Base-by-base conservation (phyloP, 1,140 invertebrate genomes). In the Samia ricini region DNA sequence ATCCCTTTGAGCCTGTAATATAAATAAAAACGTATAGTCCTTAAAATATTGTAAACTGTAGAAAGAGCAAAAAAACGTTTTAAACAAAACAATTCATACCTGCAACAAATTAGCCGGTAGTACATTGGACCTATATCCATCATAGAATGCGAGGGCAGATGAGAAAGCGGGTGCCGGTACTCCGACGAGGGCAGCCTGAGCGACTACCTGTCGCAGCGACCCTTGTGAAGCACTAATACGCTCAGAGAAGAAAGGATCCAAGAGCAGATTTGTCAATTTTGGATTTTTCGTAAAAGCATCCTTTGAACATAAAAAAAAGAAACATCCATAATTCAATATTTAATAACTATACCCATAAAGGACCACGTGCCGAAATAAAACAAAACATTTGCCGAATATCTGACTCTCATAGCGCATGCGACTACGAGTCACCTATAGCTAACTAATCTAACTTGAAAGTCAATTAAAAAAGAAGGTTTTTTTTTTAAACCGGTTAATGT, bases 141-240 rank as follows among this genome's bases (percentile, higher is more conserved):
- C 99, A 85, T 97, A 99, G 91, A 99, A 99, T 4, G 98, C 95
- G 4, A 99, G 91, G 0, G 99, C 99, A 6, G 98, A 95, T 22
- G 95, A 95, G 66, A 99, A 94, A 0, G 97, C 96, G 2, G 99
- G 99, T 15, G 95, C 96, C 0, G 99, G 98, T 60, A 99, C 96
- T 20, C 98, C 98, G 65, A 95, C 89, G 29, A 93, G 87, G 8
- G 94, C 92, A 12, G 94, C 93, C 20, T 92, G 92, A 1, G 93
- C 89, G 1, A 95, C 91, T 24, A 95, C 94, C 69, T 93, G 89
- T 22, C 96, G 91, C 92, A 95, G 94, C 52, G 95, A 94, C 49
- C 91, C 86, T 88, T 98, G 97, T 62, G 95, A 95, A 1, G 93
- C 92, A 4, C 93, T 92, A 65, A 99, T 95, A 2, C 96, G 98